Evolutionary conservation across 92 coral and sea anemone species (phyloP).

Genomic region (Phymanthus crucifer): DNA sequence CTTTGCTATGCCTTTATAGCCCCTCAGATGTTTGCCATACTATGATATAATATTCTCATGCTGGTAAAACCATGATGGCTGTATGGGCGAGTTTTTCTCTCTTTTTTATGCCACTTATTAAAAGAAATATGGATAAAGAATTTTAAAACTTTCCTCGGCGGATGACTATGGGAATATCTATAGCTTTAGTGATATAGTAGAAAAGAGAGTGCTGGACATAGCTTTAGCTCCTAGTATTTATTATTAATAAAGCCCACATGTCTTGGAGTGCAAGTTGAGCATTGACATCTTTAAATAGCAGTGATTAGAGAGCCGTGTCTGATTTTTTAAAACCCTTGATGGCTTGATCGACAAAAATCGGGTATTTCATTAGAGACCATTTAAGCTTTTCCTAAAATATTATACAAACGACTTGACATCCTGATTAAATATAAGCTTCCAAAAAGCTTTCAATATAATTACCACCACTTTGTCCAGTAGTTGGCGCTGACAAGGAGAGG

Average conservation of each 20-base stretch:
- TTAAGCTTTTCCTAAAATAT: conserved; percentile 1
- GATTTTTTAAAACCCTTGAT: neutral
- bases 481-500: neutral
- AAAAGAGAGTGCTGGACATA: too few species aligned
- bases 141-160: too few species aligned
- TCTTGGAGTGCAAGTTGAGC: neutral
- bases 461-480: neutral
- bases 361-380: neutral
- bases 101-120: too few species aligned
- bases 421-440: conserved; percentile 15
- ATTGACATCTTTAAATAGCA: neutral
- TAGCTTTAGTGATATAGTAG: too few species aligned
- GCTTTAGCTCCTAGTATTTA: too few species aligned
- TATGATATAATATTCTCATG: too few species aligned
- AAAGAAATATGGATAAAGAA: too few species aligned
- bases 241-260: too few species aligned
- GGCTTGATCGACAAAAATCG: neutral
- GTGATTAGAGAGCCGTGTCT: neutral
- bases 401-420: conserved; percentile 8
- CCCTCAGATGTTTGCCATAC: too few species aligned
- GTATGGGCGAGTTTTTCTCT: neutral
- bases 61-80: too few species aligned
- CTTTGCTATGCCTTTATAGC: too few species aligned
- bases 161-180: too few species aligned
- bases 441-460: conserved; percentile 9